A percentile compares a stretch with the other conserved stretches of the same genome.
Conservation (phyloP, 2,797 vertebrate species). For the Psittacula echo region DNA sequence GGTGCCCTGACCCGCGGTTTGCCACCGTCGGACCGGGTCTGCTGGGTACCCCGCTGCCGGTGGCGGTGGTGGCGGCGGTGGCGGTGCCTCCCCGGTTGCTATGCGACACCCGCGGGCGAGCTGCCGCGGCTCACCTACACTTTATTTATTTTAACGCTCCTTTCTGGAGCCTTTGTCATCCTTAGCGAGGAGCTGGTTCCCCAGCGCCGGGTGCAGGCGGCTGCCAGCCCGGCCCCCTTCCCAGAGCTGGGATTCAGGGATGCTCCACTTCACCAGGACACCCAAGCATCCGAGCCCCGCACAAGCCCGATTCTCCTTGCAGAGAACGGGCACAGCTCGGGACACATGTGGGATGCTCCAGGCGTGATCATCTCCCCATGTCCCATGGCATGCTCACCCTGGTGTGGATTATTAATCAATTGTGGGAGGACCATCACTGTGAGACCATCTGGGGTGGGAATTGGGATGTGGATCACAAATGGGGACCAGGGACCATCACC, state of each 20-base stretch:
- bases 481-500: background rate
- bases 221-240: slow-evolving; percentile 33
- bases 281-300: background rate
- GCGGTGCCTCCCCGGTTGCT: slow-evolving; percentile 49
- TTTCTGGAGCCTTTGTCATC: slow-evolving; percentile 62
- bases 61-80: slow-evolving; percentile 17
- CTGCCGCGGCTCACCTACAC: slow-evolving; percentile 67
- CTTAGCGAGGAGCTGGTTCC: slow-evolving; percentile 36
- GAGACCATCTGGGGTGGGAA: background rate
- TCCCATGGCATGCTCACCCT: fast-evolving
- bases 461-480: background rate
- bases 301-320: background rate
- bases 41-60: background rate
- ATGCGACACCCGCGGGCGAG: slow-evolving; percentile 64
- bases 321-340: background rate
- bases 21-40: background rate
- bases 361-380: fast-evolving
- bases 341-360: background rate
- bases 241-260: background rate
- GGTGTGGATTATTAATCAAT: background rate
- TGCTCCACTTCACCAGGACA: background rate
- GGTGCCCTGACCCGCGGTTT: background rate
- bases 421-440: background rate
- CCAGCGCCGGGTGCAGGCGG: slow-evolving; percentile 27
- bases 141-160: slow-evolving; percentile 70